Conservation (phyloP, 37 sponge, comb jelly and placozoan species). For the Axinella damicornis region DNA sequence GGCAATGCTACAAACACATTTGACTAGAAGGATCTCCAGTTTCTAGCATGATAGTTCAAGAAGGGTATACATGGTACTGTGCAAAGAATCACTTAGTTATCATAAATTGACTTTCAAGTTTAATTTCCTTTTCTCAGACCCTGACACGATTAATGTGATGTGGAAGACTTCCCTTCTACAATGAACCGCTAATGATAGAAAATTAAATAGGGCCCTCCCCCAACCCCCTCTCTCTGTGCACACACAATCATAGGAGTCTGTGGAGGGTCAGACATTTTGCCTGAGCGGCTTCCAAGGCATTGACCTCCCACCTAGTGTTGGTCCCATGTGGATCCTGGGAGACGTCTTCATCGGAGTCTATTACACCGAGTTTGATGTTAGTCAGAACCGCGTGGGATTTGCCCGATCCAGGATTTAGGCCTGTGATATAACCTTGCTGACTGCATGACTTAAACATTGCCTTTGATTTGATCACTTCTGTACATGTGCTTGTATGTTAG, state of each 20-base stretch:
- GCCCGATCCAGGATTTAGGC: conserved; percentile 46
- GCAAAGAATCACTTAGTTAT: no score
- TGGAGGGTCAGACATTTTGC: conserved; percentile 37
- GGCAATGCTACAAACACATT: no score
- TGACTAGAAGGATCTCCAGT: no score
- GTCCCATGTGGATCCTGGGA: conserved; percentile 91
- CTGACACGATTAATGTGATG: no score
- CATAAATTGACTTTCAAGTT: no score
- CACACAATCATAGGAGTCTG: not conserved
- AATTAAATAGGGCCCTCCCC: not conserved
- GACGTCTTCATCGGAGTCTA: conserved; percentile 94
- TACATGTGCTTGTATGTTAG: no score
- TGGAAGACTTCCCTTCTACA: not conserved
- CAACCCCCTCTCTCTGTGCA: not conserved
- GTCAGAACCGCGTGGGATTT: conserved; percentile 81
- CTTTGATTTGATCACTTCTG: no score
- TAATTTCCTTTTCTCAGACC: no score
- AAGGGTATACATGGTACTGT: no score
- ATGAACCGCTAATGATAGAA: not conserved
- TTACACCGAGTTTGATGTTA: conserved; percentile 94
- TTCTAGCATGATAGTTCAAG: no score
- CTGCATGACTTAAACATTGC: no score
- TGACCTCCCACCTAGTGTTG: conserved; percentile 81
- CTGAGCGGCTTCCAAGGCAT: conserved; percentile 90
- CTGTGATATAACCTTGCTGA: not conserved